Base-by-base conservation (phyloP, 2,888 invertebrate genomes). In the Liopterus haemorrhoidalis region DNA sequence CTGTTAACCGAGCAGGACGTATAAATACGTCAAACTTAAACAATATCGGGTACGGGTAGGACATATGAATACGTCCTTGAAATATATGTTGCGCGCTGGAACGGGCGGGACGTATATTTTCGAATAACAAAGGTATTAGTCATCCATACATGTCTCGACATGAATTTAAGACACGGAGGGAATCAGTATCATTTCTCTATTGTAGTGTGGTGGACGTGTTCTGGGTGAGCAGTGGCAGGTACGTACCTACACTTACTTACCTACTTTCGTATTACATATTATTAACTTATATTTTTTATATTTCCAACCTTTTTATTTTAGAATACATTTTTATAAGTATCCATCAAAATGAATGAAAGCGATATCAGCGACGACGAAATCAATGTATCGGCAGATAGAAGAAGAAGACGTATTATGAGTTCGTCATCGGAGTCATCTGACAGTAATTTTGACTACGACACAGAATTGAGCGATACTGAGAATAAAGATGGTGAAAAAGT, bases 371-470 rank as follows among this genome's bases (percentile, higher is more conserved):
- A 48, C 46, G 45, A 47, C 33, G 40, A 48, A 48, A 27, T 51
- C 46, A 48, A n/a, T n/a, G n/a, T n/a, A n/a, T n/a, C n/a, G n/a
- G n/a, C n/a, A n/a, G n/a, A n/a, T n/a, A n/a, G n/a, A n/a, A n/a
- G n/a, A n/a, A n/a, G n/a, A n/a, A n/a, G n/a, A n/a, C n/a, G n/a
- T n/a, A n/a, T n/a, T n/a, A n/a, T n/a, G n/a, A n/a, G n/a, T n/a
- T n/a, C n/a, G n/a, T 47, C 46, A 41, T 45, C 49, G 44, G 47
- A 51, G 41, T 48, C 48, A 49, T 50, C 50, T 27, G 44, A 44
- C 31, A 50, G 48, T 48, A 33, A 46, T 50, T 46, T 40, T 49
- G 49, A 51, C 51, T 46, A 49, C 43, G 33, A 49, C 42, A 48
- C 46, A 31, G 24, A 49, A 49, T 42, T 48, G 47, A 51, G 48